Base-by-base conservation (phyloP, 2,888 invertebrate species). In the Sphaerophoria taeniata region DNA sequence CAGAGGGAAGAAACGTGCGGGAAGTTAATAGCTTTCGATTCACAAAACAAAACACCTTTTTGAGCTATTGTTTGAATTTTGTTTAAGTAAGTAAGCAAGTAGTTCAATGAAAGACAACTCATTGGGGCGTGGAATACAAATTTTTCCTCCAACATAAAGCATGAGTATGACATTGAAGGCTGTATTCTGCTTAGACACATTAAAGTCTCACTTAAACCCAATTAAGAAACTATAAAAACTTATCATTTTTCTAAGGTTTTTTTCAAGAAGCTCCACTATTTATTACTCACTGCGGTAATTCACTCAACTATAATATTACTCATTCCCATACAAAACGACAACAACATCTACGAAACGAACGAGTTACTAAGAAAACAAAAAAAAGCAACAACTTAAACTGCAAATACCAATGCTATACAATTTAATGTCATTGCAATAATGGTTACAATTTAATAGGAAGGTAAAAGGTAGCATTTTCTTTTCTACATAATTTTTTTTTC, bases 161-260 rank as follows among this genome's bases (percentile, higher is more conserved):
- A 58, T 11, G n/a, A n/a, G 31, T 53, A 53, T 67, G 67, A 39
- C 67, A 67, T 67, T 67, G 67, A 67, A 67, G 11, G 36, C 39
- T 11, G 6, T 43, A 12, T 51, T 65, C 36, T 3, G 12, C 12
- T 36, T 24, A 51, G n/a, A 49, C 43, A 31, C n/a, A 24, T 6
- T 34, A 36, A 39, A 67, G n/a, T 31, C 39, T 58, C 65, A 78
- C 58, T 74, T 65, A 53, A 74, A 71, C 58, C 39, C 58, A 63
- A 78, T 74, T 75, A 67, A 75, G 49, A 61, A 71, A 78, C 49
- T 55, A 69, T 69, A 34, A 72, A 78, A 36, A 69, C 67, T 67
- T 65, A 74, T 83, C 43, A 63, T 45, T 24, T 24, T 24, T 24
- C 24, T 24, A 24, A 61, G 34, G 5, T 53, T 56, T 34, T 39